Base-by-base conservation (phyloP, 2,888 invertebrate species). In the Molanna angustata region DNA sequence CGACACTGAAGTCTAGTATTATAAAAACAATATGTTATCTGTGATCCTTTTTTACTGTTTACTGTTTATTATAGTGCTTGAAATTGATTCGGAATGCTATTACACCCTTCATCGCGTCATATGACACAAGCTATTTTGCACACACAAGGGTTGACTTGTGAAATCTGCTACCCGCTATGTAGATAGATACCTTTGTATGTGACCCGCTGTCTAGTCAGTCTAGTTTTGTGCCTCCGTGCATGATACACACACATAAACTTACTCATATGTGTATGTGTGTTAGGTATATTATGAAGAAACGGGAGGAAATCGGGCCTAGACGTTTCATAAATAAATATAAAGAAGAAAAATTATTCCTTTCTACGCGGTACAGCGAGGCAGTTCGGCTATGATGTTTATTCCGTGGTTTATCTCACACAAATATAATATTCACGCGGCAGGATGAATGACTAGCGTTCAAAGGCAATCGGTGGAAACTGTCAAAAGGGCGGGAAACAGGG, bases 271-370 rank as follows among this genome's bases (percentile, higher is more conserved):
- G 11, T 27, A 27, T 27, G 27, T 27, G 27, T n/a, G n/a, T n/a
- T n/a, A n/a, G n/a, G n/a, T n/a, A n/a, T n/a, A 27, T 7, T 27
- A 27, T 4, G 27, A 27, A 11, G 4, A 27, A 7, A 11, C 11
- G 27, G 6, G 27, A 27, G 27, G 27, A 27, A 27, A 11, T 27
- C 27, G 27, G 27, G 27, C 27, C 11, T 4, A 27, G 44, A 50
- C 39, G 42, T 58, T 49, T 43, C 54, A 50, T 52, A 49, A 52
- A 52, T 58, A 55, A 55, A 52, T 42, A 55, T 49, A 47, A 49
- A 50, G 52, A 58, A 58, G 57, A 58, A 58, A 58, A 58, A 58
- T 58, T 52, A 58, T 55, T 58, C 46, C 44, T 53, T 31, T 49
- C 49, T 20, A 27, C 32, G 17, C 27, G n/a, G n/a, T 17, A n/a